Base-by-base conservation (phyloP, 2,888 invertebrate genomes). In the Dione vanillae region DNA sequence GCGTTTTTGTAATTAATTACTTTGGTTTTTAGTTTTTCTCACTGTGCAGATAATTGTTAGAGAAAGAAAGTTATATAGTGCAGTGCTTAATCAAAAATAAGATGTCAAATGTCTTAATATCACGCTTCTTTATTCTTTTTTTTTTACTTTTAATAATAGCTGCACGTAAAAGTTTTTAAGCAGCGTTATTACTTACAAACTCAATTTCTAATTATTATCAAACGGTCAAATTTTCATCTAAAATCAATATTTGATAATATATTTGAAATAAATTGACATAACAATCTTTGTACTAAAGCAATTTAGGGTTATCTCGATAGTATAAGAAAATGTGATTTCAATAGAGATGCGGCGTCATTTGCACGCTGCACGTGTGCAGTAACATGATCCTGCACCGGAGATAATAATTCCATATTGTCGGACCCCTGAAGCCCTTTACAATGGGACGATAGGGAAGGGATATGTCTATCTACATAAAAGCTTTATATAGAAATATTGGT, bases 361-460 rank as follows among this genome's bases (percentile, higher is more conserved):
- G 74, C 74, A 71, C 56, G 54, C 51, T 85, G 85, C 86, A 87
- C 87, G 87, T 87, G 87, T 83, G 79, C 76, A 74, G 87, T 84
- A 87, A 88, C 83, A 75, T 77, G 86, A 88, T 84, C 84, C 80
- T 65, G 69, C 74, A 77, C 80, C 80, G 79, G 79, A 84, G 85
- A 86, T 85, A 84, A 81, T 81, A 80, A 87, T 85, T 84, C 80
- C 79, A 78, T 82, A 85, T 84, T 85, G 85, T 85, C 71, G 74
- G 74, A 74, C 75, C 77, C 79, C 69, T 64, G 70, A 61, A 62
- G 69, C 68, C 67, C 59, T 52, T 70, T 67, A 79, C 78, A 77
- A 76, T 75, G 74, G 65, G 67, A 70, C 64, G 65, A 71, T 77
- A 78, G 78, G 79, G 78, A 81, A 82, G 85, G 81, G 81, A 75